These are phyloP conservation scores for Sinocyclocheilus anshuiensis DNA, from an alignment of 2,113 vertebrate species.

Conservation along the genomic window DNA sequence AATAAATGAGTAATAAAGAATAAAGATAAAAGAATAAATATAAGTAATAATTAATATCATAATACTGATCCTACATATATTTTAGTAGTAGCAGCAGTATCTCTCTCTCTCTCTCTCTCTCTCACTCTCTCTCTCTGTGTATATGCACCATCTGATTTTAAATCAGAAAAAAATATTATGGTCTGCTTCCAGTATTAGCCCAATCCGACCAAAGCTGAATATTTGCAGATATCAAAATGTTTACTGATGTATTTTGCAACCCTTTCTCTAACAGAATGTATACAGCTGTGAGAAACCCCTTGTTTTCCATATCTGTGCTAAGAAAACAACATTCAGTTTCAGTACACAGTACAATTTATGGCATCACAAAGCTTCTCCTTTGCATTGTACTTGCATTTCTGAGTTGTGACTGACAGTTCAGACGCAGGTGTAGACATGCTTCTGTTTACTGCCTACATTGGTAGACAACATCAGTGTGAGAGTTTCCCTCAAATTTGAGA, in stretches of 20 bases:
- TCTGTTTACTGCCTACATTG: not conserved
- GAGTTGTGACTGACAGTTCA: not conserved
- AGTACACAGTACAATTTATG: no score
- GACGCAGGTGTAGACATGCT: constrained; percentile 22
- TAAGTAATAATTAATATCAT: no score
- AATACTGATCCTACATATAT: no score
- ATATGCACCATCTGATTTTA: no score
- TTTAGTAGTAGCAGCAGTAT: no score
- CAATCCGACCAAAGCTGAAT: not conserved
- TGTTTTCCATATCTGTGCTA: not conserved
- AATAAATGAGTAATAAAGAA: no score
- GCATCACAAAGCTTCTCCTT: not conserved
- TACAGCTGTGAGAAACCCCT: not conserved
- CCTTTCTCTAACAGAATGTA: not conserved
- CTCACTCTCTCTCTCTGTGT: no score
- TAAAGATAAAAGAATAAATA: no score
- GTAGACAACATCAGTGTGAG: not conserved
- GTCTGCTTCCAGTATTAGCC: not conserved
- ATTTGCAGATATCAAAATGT: not conserved
- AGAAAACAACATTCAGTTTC: not conserved
- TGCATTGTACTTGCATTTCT: not conserved
- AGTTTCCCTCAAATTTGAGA: not conserved
- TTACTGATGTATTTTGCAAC: not conserved
- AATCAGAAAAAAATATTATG: no score
- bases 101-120: no score